Evolutionary conservation across 2,113 vertebrate genomes (phyloP), one percentile per base, ranked within the genome.

Genomic region (Alosa alosa): DNA sequence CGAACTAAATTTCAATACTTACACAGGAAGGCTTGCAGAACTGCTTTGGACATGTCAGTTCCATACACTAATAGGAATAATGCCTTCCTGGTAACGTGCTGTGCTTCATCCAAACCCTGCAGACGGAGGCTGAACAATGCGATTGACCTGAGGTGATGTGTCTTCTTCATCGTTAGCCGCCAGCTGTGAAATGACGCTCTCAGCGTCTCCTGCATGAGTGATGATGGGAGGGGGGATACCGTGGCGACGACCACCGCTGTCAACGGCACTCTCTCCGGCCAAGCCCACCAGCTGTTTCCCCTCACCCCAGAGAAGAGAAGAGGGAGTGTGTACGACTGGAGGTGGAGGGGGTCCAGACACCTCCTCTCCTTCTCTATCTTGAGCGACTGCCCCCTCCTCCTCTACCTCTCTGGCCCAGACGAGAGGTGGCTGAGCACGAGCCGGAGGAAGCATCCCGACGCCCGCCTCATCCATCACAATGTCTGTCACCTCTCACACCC

Each of bases 381-480:
- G 9, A 72, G 64, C 22, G 10, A 31, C 31, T 78, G 22, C n/a
- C n/a, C 11, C 72, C 31, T 81, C 47, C 39, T 60, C 39, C 72
- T 60, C 45, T 36, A 18, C 82, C 50, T 68, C 90, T 91, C 90
- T 90, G 91, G 85, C 88, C 60, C 88, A 89, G 83, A 82, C 89
- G 75, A 84, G 60, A 82, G 88, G 88, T 84, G 88, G 87, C 20
- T 39, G 31, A 78, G 36, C 72, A 78, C 72, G 31, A 41, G 72
- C 13, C 72, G 5, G 4, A 78, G 31, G 25, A 25, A 78, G 88
- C 88, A 84, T 88, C 18, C 89, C 90, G 88, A 89, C 86, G 87
- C 86, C 86, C 88, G 86, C 86, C 89, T 91, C 92, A 95, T 94
- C 91, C 92, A 94, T 95, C 94, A 94, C 89, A 18, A 87, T 84